Percentiles rank a stretch among this genome's conserved stretches.
phyloP scores from a whole-genome alignment of 1,140 invertebrate species.

The Lysiphlebus fabarum region DNA sequence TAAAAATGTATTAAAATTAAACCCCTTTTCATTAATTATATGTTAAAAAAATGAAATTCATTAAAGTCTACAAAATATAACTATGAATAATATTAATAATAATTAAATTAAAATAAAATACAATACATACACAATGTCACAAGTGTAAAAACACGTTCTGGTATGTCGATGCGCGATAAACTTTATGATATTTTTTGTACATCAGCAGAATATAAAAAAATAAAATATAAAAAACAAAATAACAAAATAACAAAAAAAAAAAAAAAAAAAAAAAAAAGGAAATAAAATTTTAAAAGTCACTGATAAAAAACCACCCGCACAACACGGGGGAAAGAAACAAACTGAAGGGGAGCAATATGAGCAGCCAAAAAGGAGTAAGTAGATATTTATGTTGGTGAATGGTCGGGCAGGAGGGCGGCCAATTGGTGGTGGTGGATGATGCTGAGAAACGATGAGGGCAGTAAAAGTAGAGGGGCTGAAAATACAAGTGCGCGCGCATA shows the following conservation, averaged over 20 bases:
- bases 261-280: slow-evolving; percentile 5
- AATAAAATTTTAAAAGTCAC: not conserved
- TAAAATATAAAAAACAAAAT: slow-evolving; percentile 5
- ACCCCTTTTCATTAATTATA: too few species aligned
- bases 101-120: too few species aligned
- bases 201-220: not conserved
- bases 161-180: too few species aligned
- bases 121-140: too few species aligned
- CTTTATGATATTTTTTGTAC: too few species aligned
- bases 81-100: too few species aligned
- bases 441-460: slow-evolving; percentile 20
- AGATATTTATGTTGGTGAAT: slow-evolving; percentile 29
- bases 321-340: slow-evolving; percentile 24
- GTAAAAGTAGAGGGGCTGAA: slow-evolving; percentile 16
- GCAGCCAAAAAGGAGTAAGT: slow-evolving; percentile 2
- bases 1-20: too few species aligned
- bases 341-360: slow-evolving; percentile 24
- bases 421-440: too few species aligned
- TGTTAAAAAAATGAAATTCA: too few species aligned
- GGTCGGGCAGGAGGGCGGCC: slow-evolving; percentile 7
- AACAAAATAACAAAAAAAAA: slow-evolving; percentile 1
- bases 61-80: too few species aligned
- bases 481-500: slow-evolving; percentile 15
- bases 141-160: too few species aligned
- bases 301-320: slow-evolving; percentile 22